Percentiles rank a stretch among this genome's conserved stretches.
phyloP scores from a whole-genome alignment of 53 echinoderm and acorn worm species.

The Hippasteria phrygiana region DNA sequence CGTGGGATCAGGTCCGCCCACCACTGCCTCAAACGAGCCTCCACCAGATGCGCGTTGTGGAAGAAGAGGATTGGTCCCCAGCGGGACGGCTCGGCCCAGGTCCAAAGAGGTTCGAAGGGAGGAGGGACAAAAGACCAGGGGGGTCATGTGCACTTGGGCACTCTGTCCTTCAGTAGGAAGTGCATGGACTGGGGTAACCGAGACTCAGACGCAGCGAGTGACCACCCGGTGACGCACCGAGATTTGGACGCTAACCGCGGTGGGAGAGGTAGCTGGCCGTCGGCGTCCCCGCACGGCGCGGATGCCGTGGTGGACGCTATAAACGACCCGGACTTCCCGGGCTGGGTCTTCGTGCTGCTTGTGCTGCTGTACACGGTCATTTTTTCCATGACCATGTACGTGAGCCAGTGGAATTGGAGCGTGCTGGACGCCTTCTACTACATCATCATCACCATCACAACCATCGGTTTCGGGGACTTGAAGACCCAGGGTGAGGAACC shows the following conservation, averaged over 20 bases:
- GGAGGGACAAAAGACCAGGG: neutral
- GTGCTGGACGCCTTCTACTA: conserved; percentile 41
- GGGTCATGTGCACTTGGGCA: neutral
- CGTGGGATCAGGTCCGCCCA: neutral
- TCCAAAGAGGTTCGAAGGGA: neutral
- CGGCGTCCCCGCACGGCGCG: neutral
- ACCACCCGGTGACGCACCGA: neutral
- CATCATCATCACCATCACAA: conserved; percentile 60
- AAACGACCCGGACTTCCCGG: conserved; percentile 1
- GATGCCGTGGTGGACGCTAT: neutral
- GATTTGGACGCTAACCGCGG: neutral
- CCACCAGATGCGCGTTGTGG: neutral
- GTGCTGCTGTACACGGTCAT: conserved; percentile 24
- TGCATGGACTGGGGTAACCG: neutral
- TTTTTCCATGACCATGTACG: neutral
- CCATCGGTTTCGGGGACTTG: conserved; percentile 54
- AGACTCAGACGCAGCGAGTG: neutral
- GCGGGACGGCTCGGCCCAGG: neutral
- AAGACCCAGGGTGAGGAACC: neutral
- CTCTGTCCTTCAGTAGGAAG: neutral
- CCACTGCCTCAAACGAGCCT: neutral
- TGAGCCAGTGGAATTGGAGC: neutral
- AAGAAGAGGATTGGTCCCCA: conserved; percentile 8
- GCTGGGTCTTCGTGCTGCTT: conserved; percentile 1
- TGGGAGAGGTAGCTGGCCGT: neutral